Evolutionary conservation across 2,113 vertebrate species (phyloP), one percentile per base, ranked within the genome.

Genomic region (Prolemur simus): DNA sequence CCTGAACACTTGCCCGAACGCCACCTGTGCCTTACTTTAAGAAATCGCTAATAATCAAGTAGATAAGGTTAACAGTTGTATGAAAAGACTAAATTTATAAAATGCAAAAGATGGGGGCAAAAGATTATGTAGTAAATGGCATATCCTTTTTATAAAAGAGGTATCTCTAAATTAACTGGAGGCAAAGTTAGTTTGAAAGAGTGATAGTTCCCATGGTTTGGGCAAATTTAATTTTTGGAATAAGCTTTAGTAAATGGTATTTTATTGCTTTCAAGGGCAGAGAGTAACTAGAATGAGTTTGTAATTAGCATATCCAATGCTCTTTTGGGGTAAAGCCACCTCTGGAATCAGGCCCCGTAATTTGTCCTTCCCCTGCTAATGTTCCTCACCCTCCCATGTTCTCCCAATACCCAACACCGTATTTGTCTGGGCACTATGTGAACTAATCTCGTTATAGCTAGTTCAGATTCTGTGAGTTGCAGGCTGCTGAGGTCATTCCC

Each of bases 111-210:
- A 34, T 12, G 1, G 10, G 34, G 23, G 0, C n/a, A 94, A 91
- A 76, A 32, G 18, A 27, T 73, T 85, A 29, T 68, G 6, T n/a
- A 11, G 11, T 20, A 82, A 37, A 21, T 58, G 21, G 10, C 11
- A 18, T 25, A 54, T 54, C n/a, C 10, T n/a, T 58, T 95, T 87
- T 71, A 73, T 56, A 39, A 52, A 87, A 95, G 34, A 68, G 20
- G 13, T 54, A 4, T 17, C 27, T 90, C 10, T 96, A 77, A 77
- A 77, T 17, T 91, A 58, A 80, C 15, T 85, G 56, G 71, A 82
- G 25, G 54, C 45, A 86, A 63, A 87, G 69, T 42, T 86, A 93
- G 52, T 87, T 91, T 91, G 64, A 89, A 47, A 15, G 69, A 80
- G 34, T 87, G 56, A 39, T 18, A 74, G n/a, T 56, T 87, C 47